Evolutionary conservation across 37 sponge, comb jelly and placozoan species (phyloP).

Genomic region (Amphimedon queenslandica): DNA sequence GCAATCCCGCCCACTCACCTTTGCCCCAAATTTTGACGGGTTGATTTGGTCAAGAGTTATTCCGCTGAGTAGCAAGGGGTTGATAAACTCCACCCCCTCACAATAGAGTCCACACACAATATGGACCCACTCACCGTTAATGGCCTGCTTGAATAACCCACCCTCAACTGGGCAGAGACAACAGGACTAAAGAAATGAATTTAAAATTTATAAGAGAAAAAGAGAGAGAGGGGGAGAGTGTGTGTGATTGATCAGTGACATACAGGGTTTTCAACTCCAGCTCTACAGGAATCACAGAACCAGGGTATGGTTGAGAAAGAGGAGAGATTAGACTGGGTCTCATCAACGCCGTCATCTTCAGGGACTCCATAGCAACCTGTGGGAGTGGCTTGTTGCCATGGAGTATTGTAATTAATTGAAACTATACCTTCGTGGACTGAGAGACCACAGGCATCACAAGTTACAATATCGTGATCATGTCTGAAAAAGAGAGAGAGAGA

Average conservation of each 20-base stretch:
- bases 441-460: constrained; percentile 84
- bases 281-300: constrained; percentile 89
- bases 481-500: too few relatives aligned
- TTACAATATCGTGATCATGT: constrained; percentile 55
- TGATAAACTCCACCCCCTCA: constrained; percentile 71
- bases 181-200: constrained; percentile 37
- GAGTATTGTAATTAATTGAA: neutral
- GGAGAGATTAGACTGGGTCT: constrained; percentile 43
- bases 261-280: constrained; percentile 34
- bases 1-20: too few relatives aligned
- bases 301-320: constrained; percentile 69
- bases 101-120: constrained; percentile 83
- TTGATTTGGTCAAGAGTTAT: constrained; percentile 68
- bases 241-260: neutral
- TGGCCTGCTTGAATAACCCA: constrained; percentile 74
- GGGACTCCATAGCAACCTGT: constrained; percentile 86
- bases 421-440: constrained; percentile 82
- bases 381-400: neutral
- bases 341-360: constrained; percentile 55
- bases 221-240: neutral
- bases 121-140: constrained; percentile 87
- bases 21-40: constrained; percentile 57
- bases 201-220: neutral
- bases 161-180: constrained; percentile 69
- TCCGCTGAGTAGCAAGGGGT: constrained; percentile 51